A percentile compares a stretch with the other conserved stretches of the same genome.
Evolutionary conservation across 37 sponge, comb jelly and placozoan genomes (phyloP).

Genomic region (Oopsacas minuta): DNA sequence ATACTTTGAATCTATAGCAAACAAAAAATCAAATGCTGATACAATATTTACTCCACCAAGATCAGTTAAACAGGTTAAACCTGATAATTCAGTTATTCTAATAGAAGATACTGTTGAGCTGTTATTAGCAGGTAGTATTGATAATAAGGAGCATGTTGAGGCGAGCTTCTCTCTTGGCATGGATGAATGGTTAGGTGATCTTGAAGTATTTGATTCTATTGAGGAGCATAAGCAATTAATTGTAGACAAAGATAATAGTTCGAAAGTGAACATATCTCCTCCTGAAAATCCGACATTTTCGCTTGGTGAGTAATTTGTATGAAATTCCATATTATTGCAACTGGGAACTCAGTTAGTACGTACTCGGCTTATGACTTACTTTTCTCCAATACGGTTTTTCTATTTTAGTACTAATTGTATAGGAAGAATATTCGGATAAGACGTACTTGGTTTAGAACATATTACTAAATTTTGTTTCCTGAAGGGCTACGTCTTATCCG

Average conservation of each 20-base stretch:
- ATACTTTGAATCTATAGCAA: neutral
- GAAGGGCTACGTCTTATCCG: too few relatives aligned
- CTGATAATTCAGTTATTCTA: neutral
- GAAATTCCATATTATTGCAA: too few relatives aligned
- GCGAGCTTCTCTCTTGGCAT: slow-evolving; percentile 1
- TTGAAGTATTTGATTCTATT: neutral
- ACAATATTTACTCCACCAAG: neutral
- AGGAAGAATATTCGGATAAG: too few relatives aligned
- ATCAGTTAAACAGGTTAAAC: neutral
- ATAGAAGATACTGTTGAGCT: neutral
- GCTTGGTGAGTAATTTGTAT: neutral
- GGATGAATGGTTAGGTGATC: neutral
- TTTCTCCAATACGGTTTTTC: too few relatives aligned
- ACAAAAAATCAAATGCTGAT: neutral
- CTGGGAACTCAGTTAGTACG: too few relatives aligned
- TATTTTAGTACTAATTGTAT: too few relatives aligned
- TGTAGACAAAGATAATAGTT: neutral
- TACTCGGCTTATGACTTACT: too few relatives aligned
- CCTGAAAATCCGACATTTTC: neutral
- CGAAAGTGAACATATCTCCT: neutral
- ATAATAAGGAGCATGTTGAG: neutral
- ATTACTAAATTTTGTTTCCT: too few relatives aligned
- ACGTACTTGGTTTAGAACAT: too few relatives aligned
- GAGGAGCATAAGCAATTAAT: neutral
- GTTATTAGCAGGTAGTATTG: neutral